phyloP scores from a whole-genome alignment of 1,140 invertebrate species.

The Brachionus rotundiformis region DNA sequence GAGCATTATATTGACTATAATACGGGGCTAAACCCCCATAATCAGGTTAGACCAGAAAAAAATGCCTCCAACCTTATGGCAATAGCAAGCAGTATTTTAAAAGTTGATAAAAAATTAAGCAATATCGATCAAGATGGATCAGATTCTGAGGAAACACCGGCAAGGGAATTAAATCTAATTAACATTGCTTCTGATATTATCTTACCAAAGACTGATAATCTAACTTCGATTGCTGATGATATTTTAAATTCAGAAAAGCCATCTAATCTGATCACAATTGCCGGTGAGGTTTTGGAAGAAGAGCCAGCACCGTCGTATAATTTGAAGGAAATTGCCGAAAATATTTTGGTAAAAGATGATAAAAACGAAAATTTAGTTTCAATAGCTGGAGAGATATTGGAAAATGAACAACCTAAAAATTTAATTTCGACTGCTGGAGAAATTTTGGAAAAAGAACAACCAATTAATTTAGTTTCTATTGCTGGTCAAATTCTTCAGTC shows the following conservation, averaged over 20 bases:
- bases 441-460: background rate
- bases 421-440: conserved; percentile 9
- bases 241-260: conserved; percentile 4
- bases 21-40: conserved; percentile 36
- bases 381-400: conserved; percentile 1
- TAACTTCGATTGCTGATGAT: background rate
- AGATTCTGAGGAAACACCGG: background rate
- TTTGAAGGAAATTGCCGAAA: background rate
- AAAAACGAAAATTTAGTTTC: conserved; percentile 9
- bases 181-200: conserved; percentile 5
- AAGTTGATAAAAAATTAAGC: conserved; percentile 37
- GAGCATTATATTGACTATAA: conserved; percentile 44
- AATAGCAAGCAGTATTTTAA: background rate
- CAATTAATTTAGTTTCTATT: background rate
- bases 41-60: background rate
- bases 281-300: background rate
- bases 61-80: background rate
- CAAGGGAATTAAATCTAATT: background rate
- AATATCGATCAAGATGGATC: background rate
- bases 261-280: conserved; percentile 2
- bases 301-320: background rate
- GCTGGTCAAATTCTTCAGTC: background rate
- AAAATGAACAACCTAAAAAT: conserved; percentile 5
- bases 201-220: background rate
- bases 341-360: background rate